Evolutionary conservation across 1,140 invertebrate genomes (phyloP).

Genomic region (Cotesia glomerata): DNA sequence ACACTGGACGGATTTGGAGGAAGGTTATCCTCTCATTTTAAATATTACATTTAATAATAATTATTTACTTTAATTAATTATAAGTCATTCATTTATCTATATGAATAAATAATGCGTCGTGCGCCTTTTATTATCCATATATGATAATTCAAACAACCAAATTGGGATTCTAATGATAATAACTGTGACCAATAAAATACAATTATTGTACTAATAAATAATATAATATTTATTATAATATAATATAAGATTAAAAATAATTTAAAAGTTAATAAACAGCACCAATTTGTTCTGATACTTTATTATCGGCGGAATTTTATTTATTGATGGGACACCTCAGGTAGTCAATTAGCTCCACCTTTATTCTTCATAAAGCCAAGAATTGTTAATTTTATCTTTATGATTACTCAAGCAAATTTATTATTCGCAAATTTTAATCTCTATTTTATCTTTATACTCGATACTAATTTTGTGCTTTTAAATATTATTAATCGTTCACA

Average conservation of each 20-base stretch:
- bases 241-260: background rate
- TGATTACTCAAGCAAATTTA: background rate
- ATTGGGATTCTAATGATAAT: background rate
- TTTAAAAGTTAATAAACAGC: constrained; percentile 12
- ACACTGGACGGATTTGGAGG: constrained; percentile 6
- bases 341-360: constrained; percentile 7
- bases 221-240: too few relatives aligned
- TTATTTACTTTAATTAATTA: background rate
- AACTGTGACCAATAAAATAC: background rate
- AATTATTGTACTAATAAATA: background rate
- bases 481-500: constrained; percentile 7
- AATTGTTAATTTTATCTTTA: background rate
- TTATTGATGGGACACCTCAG: constrained; percentile 25
- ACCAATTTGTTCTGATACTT: constrained; percentile 17
- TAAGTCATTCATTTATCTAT: constrained; percentile 6
- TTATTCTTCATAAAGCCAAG: background rate
- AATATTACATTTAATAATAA: too few relatives aligned
- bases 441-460: constrained; percentile 2
- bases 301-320: background rate
- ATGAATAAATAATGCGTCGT: constrained; percentile 7
- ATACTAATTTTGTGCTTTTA: background rate
- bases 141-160: background rate
- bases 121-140: background rate
- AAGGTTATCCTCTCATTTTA: constrained; percentile 12
- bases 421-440: background rate